Conservation (phyloP, 2,113 vertebrate genomes). For the Polypterus bichir region DNA sequence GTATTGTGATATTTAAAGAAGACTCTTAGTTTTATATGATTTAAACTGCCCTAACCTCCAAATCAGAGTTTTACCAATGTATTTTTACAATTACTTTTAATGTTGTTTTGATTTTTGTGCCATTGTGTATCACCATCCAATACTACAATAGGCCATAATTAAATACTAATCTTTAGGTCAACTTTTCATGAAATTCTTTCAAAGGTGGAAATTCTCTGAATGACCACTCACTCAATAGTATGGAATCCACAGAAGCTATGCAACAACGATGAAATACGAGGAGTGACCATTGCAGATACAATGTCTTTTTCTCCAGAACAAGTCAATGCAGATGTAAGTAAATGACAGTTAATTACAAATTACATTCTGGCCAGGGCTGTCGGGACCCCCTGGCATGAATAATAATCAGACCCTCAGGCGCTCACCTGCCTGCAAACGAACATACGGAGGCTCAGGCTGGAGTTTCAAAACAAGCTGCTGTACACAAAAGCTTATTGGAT, state of each 20-base stretch:
- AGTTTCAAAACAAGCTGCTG: conserved; percentile 67
- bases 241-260: conserved; percentile 38
- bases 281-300: conserved; percentile 48
- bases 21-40: no score
- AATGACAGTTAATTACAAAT: conserved; percentile 81
- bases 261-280: conserved; percentile 43
- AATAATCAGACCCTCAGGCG: conserved; percentile 61
- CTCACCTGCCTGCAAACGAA: conserved; percentile 66
- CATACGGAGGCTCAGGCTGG: conserved; percentile 47
- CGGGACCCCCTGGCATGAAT: conserved; percentile 55
- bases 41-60: no score
- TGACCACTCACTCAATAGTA: conserved; percentile 19
- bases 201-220: no score
- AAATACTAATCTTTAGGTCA: no score
- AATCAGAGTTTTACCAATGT: no score
- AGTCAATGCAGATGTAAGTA: conserved; percentile 60
- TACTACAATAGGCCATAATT: no score
- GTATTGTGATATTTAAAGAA: no score
- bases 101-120: no score
- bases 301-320: conserved; percentile 59
- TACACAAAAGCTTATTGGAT: conserved; percentile 76
- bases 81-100: no score
- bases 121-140: no score
- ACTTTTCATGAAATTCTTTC: no score
- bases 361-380: conserved; percentile 56